phyloP scores from a whole-genome alignment of 2,888 invertebrate genomes.

The Anthophora plumipes region DNA sequence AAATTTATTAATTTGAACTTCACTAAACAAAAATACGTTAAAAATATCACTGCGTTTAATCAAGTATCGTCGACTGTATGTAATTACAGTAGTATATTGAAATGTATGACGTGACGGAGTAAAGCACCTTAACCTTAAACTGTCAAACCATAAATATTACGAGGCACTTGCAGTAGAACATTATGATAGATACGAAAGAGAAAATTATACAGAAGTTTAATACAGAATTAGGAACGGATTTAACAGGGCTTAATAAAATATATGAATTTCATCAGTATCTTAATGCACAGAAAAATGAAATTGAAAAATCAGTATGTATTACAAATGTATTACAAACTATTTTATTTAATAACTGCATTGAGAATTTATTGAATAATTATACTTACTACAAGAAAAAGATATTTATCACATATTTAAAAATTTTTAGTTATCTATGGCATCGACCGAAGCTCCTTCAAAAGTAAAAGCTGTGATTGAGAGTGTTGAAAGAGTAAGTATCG shows the following conservation, averaged over 20 bases:
- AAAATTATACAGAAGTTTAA: constrained; percentile 86
- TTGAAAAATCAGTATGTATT: constrained; percentile 84
- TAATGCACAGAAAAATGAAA: constrained; percentile 82
- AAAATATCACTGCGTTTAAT: no score
- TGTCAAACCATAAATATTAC: background rate
- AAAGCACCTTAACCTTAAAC: constrained; percentile 31
- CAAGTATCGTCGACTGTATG: no score
- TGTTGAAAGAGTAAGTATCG: constrained; percentile 86
- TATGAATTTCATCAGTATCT: constrained; percentile 84
- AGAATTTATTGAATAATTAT: background rate
- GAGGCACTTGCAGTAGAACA: background rate
- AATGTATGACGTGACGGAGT: background rate
- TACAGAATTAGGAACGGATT: constrained; percentile 86
- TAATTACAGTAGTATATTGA: background rate
- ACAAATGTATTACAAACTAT: background rate
- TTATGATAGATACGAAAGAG: constrained; percentile 79
- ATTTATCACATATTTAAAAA: background rate
- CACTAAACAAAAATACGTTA: no score
- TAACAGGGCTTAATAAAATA: constrained; percentile 86
- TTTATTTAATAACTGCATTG: background rate
- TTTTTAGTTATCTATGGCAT: constrained; percentile 87
- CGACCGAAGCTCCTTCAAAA: constrained; percentile 88
- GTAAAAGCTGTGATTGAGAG: constrained; percentile 88
- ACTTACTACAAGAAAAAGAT: background rate
- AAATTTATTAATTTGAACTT: no score